Percentiles rank a stretch among this genome's conserved stretches.
These are phyloP conservation scores for Yponomeuta sedellus DNA, from an alignment of 2,888 invertebrate species.

Conservation along the genomic window DNA sequence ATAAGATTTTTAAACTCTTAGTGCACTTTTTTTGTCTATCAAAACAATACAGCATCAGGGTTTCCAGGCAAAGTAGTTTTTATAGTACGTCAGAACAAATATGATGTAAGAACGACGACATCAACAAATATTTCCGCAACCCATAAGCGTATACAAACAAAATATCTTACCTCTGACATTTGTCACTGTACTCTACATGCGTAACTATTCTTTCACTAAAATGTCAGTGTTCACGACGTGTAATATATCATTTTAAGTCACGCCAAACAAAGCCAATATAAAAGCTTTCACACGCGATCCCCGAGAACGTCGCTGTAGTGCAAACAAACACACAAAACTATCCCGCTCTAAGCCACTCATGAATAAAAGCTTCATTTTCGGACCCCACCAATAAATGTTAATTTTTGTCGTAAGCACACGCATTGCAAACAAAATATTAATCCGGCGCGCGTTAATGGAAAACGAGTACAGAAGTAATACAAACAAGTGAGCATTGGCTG, in stretches of 20 bases:
- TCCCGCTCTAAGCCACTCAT: slow-evolving; percentile 70
- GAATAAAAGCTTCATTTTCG: slow-evolving; percentile 70
- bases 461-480: slow-evolving; percentile 65
- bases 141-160: background rate
- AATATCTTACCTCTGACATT: slow-evolving; percentile 39
- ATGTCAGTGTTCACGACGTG: slow-evolving; percentile 66
- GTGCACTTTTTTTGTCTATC: too few relatives aligned
- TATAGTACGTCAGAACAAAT: too few relatives aligned
- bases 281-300: slow-evolving; percentile 73
- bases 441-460: slow-evolving; percentile 71
- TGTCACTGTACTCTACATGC: slow-evolving; percentile 40
- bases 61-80: too few relatives aligned
- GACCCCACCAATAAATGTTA: slow-evolving; percentile 74
- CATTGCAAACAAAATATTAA: slow-evolving; percentile 74
- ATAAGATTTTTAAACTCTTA: too few relatives aligned
- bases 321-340: slow-evolving; percentile 70
- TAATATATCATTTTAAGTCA: slow-evolving; percentile 74
- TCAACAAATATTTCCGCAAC: too few relatives aligned
- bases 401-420: slow-evolving; percentile 70
- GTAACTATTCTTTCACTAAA: slow-evolving; percentile 58
- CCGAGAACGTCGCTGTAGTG: slow-evolving; percentile 48
- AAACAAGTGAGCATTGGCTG: slow-evolving; percentile 55
- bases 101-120: too few relatives aligned
- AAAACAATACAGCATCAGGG: too few relatives aligned
- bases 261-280: slow-evolving; percentile 66